Base-by-base conservation (phyloP, 2,797 vertebrate genomes). In the Geotrypetes seraphini region DNA sequence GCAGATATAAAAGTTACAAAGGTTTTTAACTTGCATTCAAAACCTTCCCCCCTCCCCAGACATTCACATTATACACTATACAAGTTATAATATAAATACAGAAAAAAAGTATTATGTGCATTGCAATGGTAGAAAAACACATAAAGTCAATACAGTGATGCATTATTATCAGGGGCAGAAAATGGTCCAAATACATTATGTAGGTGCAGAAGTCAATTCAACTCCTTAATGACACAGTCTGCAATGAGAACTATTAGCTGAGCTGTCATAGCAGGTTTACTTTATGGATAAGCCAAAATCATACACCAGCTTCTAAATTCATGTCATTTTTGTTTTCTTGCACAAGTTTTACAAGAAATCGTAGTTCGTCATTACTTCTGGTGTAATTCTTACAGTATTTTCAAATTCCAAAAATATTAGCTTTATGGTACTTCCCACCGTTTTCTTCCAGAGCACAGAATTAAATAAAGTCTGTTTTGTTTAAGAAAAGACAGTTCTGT, bases 51-150 rank as follows among this genome's bases (percentile, higher is more conserved):
- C n/a, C n/a, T 47, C 73, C 59, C 19, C 72, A 81, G 66, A 87
- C 83, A 86, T 94, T 95, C 87, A 95, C 89, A 92, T 92, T 91
- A 71, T 82, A 89, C 84, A 88, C 84, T 84, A 79, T 79, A 87
- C 77, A 84, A 55, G 79, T 85, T 87, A 92, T 77, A 77, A 79
- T 81, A 86, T 95, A 96, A 95, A 96, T 91, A 87, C 71, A 47
- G 75, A 62, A 85, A 70, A 87, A 89, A 74, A 63, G 73, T 81
- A 81, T 81, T 85, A 85, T 88, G 83, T 90, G 86, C 87, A 90
- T 73, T 82, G 74, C 71, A 75, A 78, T 71, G 65, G 66, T 70
- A 70, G 28, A 37, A 59, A 43, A 50, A 63, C 74, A 57, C 17
- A 33, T 64, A 58, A 54, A 0, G 58, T 56, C 47, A 57, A 51